Base-by-base conservation (phyloP, 2,797 vertebrate species). In the Ambastaia sidthimunki region DNA sequence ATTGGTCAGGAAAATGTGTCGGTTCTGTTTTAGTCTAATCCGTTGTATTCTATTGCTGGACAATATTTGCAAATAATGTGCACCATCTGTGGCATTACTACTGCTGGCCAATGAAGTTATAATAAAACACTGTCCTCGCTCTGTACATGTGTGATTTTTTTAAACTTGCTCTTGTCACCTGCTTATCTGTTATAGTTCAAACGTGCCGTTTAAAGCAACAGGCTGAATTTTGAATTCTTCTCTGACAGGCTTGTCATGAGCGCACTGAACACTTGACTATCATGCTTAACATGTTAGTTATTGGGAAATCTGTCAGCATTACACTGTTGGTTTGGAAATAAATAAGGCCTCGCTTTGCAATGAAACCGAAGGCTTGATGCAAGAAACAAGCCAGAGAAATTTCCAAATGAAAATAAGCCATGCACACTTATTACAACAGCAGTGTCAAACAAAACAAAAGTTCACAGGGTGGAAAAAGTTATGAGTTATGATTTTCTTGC, bases 401-500 rank as follows among this genome's bases (percentile, higher is more conserved):
- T 91, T 92, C 91, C 90, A 87, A 91, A 91, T 91, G 34, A 80
- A 84, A 92, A 89, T 37, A 31, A 82, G 83, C 85, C 85, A 18
- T 75, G 86, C 83, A 81, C 83, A 78, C 80, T 78, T 83, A 84
- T 90, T 81, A 80, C 86, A 89, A 86, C 85, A 82, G 88, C 83
- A 88, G 87, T 85, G 86, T 88, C 89, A 82, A 86, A 89, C 83
- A 88, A 68, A 92, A 92, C 89, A 90, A 90, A 82, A 83, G 86
- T 89, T 89, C 82, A 87, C 84, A 84, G 88, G 84, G 83, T 89
- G 91, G 92, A 93, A 93, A 92, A 90, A 87, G 85, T 86, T 88
- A 91, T 80, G 82, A 87, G 87, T 75, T 82, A 85, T 78, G 82
- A 89, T 88, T 87, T 80, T 71, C 76, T 82, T 78, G 84, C 87